These are phyloP conservation scores for Geodia barretti DNA, from an alignment of 37 sponge, comb jelly and placozoan species.

Conservation along the genomic window DNA sequence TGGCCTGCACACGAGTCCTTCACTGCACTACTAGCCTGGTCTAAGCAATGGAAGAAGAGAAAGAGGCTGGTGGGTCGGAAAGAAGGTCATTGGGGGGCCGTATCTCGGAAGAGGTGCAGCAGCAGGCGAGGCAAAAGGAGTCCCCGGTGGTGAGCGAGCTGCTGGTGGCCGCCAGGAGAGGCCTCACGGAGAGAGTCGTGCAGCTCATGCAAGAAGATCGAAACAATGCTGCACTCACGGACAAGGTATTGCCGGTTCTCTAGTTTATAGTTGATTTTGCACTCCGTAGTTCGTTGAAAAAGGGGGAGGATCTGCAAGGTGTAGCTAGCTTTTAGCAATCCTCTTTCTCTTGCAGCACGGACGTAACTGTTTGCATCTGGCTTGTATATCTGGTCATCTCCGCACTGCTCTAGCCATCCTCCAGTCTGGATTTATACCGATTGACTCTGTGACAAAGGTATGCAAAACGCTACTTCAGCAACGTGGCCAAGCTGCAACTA, in stretches of 20 bases:
- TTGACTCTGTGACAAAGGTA: slow-evolving; percentile 48
- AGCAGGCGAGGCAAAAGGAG: slow-evolving; percentile 16
- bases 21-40: no score
- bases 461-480: no score
- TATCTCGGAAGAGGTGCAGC: slow-evolving; percentile 15
- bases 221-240: slow-evolving; percentile 5
- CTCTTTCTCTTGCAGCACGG: slow-evolving; percentile 42
- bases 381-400: slow-evolving; percentile 48
- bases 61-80: no score
- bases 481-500: no score
- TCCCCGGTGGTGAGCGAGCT: slow-evolving; percentile 39
- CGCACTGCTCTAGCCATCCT: slow-evolving; percentile 43
- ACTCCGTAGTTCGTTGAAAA: no score
- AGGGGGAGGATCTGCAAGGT: no score
- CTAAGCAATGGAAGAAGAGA: no score
- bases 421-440: slow-evolving; percentile 18
- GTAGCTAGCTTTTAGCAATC: not conserved
- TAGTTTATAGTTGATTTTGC: no score
- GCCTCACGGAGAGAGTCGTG: slow-evolving; percentile 24
- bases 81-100: no score
- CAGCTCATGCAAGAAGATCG: slow-evolving; percentile 8
- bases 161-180: slow-evolving; percentile 49
- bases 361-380: slow-evolving; percentile 53
- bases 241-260: not conserved
- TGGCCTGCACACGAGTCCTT: no score